A percentile compares a stretch with the other conserved stretches of the same genome.
phyloP scores from a whole-genome alignment of 1,140 invertebrate genomes.

The Mizuhopecten yessoensis region DNA sequence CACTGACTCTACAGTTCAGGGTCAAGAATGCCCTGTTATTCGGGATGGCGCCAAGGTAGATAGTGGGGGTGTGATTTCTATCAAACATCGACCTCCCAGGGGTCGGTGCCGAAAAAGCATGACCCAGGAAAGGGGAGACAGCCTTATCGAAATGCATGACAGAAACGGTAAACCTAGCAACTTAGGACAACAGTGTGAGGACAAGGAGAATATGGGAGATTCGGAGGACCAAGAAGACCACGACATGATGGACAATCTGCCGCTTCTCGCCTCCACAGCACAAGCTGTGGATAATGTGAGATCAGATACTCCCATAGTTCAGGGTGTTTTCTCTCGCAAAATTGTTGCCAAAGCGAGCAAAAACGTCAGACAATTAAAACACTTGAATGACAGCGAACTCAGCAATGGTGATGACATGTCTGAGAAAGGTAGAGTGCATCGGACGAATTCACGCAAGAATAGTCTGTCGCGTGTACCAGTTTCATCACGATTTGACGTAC shows the following conservation, averaged over 20 bases:
- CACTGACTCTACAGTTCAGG: background rate
- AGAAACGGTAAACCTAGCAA: background rate
- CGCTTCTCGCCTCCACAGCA: background rate
- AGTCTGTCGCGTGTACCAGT: conserved; percentile 31
- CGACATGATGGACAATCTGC: background rate
- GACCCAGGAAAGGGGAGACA: conserved; percentile 21
- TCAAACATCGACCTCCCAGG: background rate
- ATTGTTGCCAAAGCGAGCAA: conserved; percentile 9
- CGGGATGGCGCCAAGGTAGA: background rate
- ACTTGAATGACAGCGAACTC: background rate
- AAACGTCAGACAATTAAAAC: background rate
- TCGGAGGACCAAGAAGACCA: background rate
- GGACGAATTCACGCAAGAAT: background rate
- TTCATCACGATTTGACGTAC: conserved; percentile 56
- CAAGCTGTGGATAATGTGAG: background rate
- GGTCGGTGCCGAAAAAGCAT: background rate
- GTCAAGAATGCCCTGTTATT: background rate
- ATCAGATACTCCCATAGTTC: background rate
- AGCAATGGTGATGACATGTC: background rate
- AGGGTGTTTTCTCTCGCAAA: background rate
- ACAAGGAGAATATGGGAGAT: background rate
- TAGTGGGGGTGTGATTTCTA: background rate
- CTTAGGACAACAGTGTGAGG: background rate
- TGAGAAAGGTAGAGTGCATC: background rate
- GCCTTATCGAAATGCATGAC: background rate